Evolutionary conservation across 2,888 invertebrate species (phyloP).

Genomic region (Paralinhomoeus sp.): DNA sequence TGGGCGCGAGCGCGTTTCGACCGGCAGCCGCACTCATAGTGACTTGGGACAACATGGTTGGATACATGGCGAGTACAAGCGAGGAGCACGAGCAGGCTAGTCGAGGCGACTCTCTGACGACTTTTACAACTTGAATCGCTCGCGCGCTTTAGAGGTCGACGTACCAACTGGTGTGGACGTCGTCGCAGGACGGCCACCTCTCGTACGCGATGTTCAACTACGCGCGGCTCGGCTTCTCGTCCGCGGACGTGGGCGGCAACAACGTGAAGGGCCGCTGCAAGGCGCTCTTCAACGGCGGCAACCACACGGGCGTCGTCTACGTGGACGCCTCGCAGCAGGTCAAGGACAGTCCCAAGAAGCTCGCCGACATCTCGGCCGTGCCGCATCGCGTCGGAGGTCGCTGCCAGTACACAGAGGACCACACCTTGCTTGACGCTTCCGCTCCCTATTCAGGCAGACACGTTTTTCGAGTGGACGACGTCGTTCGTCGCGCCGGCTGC

Average conservation of each 20-base stretch:
- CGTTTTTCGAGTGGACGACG: conserved; percentile 79
- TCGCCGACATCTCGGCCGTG: conserved; percentile 21
- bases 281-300: no score
- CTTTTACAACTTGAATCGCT: no score
- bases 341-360: conserved; percentile 21
- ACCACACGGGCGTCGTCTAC: conserved; percentile 21
- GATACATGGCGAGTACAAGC: no score
- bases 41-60: no score
- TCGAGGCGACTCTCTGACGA: no score
- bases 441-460: conserved; percentile 60
- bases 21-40: no score
- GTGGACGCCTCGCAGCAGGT: conserved; percentile 21
- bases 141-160: background rate
- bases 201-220: background rate
- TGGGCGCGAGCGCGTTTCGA: no score
- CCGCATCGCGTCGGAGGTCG: conserved; percentile 24
- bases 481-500: conserved; percentile 72
- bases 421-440: no score
- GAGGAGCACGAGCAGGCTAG: no score
- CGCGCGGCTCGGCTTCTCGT: conserved; percentile 54
- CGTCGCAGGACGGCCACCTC: background rate
- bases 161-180: background rate
- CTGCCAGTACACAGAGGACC: no score
- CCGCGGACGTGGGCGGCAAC: conserved; percentile 28
- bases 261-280: conserved; percentile 19